Percentiles rank a stretch among this genome's conserved stretches.
phyloP scores from a whole-genome alignment of 2,113 vertebrate species.

The Eidolon helvum region DNA sequence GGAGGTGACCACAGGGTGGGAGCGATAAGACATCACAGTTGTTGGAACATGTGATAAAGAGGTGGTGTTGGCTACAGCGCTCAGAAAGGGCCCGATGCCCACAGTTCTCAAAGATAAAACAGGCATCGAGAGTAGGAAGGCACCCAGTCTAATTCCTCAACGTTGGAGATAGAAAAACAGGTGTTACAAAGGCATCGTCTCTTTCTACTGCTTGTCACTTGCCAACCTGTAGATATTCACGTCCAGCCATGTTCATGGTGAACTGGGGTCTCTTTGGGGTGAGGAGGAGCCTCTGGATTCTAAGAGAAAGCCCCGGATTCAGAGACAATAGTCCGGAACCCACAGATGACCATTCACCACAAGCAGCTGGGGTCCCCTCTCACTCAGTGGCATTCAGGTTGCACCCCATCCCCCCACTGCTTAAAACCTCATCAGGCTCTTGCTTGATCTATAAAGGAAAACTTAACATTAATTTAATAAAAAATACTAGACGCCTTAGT shows the following conservation, averaged over 20 bases:
- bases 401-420: background rate
- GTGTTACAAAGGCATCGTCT: no score
- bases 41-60: background rate
- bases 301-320: background rate
- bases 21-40: background rate
- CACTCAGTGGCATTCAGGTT: background rate
- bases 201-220: background rate
- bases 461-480: background rate
- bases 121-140: background rate
- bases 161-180: background rate
- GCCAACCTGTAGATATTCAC: background rate
- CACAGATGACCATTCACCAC: background rate
- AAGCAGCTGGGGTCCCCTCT: background rate
- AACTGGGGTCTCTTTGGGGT: background rate
- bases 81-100: background rate
- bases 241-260: background rate
- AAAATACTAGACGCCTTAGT: background rate
- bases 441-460: background rate
- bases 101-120: background rate
- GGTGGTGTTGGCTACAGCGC: background rate
- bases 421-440: background rate
- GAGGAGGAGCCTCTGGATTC: background rate
- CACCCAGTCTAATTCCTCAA: background rate
- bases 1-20: background rate
- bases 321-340: background rate